Conservation (phyloP, 1,140 invertebrate species). For the Euwallacea similis region DNA sequence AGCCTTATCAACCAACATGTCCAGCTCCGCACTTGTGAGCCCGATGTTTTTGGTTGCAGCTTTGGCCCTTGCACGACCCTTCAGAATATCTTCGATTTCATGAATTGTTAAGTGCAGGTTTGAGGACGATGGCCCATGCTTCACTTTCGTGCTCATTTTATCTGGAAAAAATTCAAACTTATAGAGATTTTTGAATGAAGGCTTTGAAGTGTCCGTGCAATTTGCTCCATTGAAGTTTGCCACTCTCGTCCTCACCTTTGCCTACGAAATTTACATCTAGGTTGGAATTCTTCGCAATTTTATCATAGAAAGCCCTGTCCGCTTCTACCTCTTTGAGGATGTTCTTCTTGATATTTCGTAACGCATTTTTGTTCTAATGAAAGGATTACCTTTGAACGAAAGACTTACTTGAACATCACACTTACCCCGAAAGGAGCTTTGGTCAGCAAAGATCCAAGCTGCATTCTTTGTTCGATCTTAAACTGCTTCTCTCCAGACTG, state of each 20-base stretch:
- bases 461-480: conserved; percentile 22
- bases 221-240: conserved; percentile 12
- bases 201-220: conserved; percentile 29
- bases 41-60: conserved; percentile 45
- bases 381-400: neutral
- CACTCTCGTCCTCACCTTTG: conserved; percentile 24
- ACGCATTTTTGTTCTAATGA: conserved; percentile 24
- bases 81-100: conserved; percentile 45
- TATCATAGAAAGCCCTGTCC: conserved; percentile 23
- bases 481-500: conserved; percentile 26
- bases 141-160: too few species aligned
- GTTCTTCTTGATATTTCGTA: conserved; percentile 16
- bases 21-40: conserved; percentile 45
- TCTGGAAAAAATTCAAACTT: too few species aligned
- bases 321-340: conserved; percentile 28
- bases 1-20: conserved; percentile 43
- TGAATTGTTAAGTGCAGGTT: conserved; percentile 38
- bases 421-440: neutral
- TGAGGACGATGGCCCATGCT: too few species aligned
- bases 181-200: too few species aligned
- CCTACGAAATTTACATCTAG: too few species aligned
- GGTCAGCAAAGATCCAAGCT: too few species aligned
- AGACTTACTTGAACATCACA: neutral
- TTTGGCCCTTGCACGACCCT: conserved; percentile 43
- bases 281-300: neutral